A percentile compares a stretch with the other conserved stretches of the same genome.
Conservation (phyloP, 2,888 invertebrate genomes). For the Listrodromus nycthemerus region DNA sequence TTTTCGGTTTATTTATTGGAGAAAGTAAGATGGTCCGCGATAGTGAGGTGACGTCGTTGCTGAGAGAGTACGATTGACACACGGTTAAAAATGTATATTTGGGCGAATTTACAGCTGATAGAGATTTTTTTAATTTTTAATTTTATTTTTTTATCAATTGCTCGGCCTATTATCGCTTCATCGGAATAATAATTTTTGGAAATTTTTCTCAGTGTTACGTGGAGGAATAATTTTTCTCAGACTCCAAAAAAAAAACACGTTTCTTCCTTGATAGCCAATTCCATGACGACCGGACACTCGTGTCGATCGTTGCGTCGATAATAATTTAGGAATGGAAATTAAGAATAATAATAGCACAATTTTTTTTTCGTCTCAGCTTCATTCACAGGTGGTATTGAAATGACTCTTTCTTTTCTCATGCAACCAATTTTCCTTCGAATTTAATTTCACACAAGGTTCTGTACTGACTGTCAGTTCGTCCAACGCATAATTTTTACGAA, state of each 20-base stretch:
- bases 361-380: not conserved
- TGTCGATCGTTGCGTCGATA: slow-evolving; percentile 9
- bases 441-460: no score
- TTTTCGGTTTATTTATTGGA: not conserved
- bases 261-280: slow-evolving; percentile 19
- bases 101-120: no score
- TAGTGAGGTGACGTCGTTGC: no score
- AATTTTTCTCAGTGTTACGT: no score
- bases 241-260: slow-evolving; percentile 81
- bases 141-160: not conserved
- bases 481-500: not conserved
- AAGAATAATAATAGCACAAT: not conserved
- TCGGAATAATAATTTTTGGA: no score
- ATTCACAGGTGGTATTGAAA: not conserved
- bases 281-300: slow-evolving; percentile 35
- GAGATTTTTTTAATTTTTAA: not conserved
- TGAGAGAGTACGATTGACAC: no score
- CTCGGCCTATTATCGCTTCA: no score
- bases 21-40: no score
- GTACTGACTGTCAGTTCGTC: not conserved
- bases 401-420: no score
- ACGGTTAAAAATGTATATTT: no score
- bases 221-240: slow-evolving; percentile 83
- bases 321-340: not conserved
- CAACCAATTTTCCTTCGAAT: no score